Base-by-base conservation (phyloP, 2,888 invertebrate genomes). In the Aproaerema taeniolella region DNA sequence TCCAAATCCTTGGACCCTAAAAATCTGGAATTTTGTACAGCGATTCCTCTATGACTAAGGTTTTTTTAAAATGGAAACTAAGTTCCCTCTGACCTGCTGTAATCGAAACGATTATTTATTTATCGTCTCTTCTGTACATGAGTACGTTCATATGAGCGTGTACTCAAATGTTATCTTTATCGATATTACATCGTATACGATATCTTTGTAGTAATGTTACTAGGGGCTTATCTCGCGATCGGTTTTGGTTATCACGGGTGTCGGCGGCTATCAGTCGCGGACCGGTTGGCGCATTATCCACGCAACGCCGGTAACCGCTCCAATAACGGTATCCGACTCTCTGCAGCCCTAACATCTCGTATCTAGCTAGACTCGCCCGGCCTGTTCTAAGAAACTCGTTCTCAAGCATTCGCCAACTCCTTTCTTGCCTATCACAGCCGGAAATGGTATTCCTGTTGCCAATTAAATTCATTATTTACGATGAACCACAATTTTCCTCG, bases 271-370 rank as follows among this genome's bases (percentile, higher is more conserved):
- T 71, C 62, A 58, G 60, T 62, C 52, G 60, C 53, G 8, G 61
- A 78, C 76, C 78, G 74, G 80, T 77, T 61, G 49, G 55, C 61
- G 61, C 58, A 71, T 73, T 77, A 76, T 73, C 71, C 67, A 68
- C 68, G 71, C 72, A 65, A 64, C 67, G 60, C 59, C 61, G 63
- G 69, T 61, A 70, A 62, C 72, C 67, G 67, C 67, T 65, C 60
- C 60, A 52, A 61, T 81, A 82, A 81, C 82, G 81, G 81, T 80
- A 77, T 58, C 65, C 55, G 41, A 47, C 57, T 60, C 63, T 64
- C 61, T 56, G 61, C 57, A 71, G 60, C 65, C 69, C 67, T 66
- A 17, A 34, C 29, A 9, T 29, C 54, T 57, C 28, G 34, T n/a
- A n/a, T 24, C 52, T 57, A 49, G 53, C 67, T 67, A 68, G 64